Evolutionary conservation across 2,113 vertebrate species (phyloP), one percentile per base, ranked within the genome.

Genomic region (Trematomus loennbergii): DNA sequence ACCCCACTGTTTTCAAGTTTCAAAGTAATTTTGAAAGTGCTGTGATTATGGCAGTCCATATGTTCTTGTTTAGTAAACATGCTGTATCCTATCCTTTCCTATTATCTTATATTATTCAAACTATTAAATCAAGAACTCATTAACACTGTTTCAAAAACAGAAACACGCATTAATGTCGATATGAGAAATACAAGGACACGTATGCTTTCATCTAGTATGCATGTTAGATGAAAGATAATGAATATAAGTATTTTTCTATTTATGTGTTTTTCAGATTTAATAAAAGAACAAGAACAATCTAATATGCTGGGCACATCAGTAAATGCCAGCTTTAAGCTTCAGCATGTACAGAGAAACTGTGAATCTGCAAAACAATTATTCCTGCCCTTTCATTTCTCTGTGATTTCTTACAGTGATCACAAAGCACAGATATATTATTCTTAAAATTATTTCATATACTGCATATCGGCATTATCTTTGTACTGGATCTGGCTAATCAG

Each of bases 141-240:
- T 12, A 20, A 20, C 16, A 25, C 4, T 57, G 3, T 17, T 52
- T 40, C 17, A 7, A 36, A 12, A 12, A 43, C 12, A 50, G 49
- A 15, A 61, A 5, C 29, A 53, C 17, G 52, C 36, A 55, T n/a
- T 29, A 29, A 74, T 49, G 43, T 7, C 20, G 40, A 17, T 33
- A 25, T 43, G 12, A 20, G 8, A 66, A 58, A 58, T 17, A 40
- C 53, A 58, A 50, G 25, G 45, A 66, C 53, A 58, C 18, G 7
- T 20, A 5, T 6, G 18, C 67, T 63, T 71, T 78, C 40, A 78
- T 58, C 60, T 15, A n/a, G 59, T 8, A 50, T 49, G 25, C 43
- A 57, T 57, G n/a, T 50, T 66, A 52, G 16, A 72, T 72, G 15
- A 64, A 57, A 64, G 40, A 22, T 33, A 49, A 63, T 55, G 3